Evolutionary conservation across 2,113 vertebrate genomes (phyloP).

Genomic region (Macheiramphus alcinus): DNA sequence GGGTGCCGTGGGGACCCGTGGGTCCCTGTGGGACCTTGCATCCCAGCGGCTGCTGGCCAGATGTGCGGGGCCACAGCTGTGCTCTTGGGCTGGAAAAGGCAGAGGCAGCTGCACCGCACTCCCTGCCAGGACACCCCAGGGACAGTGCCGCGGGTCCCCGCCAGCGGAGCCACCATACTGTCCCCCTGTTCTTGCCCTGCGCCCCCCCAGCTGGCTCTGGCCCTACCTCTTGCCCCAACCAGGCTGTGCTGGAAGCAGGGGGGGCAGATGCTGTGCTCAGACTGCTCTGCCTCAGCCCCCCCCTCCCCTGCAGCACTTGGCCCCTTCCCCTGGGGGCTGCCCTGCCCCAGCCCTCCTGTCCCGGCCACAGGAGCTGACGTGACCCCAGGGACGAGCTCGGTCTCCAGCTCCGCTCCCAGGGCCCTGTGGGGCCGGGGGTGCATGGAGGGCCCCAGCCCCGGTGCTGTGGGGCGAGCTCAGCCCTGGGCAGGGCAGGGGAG

Average conservation of each 20-base stretch:
- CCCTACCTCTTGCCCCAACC: not conserved
- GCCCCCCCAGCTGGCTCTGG: too few relatives aligned
- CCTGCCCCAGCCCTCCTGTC: not conserved
- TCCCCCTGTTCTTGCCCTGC: not conserved
- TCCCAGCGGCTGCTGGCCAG: not conserved
- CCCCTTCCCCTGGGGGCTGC: not conserved
- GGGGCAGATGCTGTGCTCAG: not conserved
- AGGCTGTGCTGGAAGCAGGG: not conserved
- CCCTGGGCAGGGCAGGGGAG: too few relatives aligned
- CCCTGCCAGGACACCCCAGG: not conserved
- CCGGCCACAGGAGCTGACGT: not conserved
- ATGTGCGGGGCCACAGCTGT: not conserved
- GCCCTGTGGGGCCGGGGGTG: accelerated
- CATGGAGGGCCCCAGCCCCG: not conserved
- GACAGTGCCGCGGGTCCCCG: not conserved
- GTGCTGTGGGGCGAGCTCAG: not conserved
- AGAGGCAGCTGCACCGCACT: not conserved
- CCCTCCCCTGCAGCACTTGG: too few relatives aligned
- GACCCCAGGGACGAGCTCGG: not conserved
- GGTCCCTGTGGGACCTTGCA: not conserved
- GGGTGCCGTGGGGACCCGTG: accelerated
- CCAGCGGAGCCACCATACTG: not conserved
- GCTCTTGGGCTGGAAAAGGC: not conserved
- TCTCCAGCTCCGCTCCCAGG: not conserved
- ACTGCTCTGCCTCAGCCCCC: too few relatives aligned